Conservation (phyloP, 2,888 invertebrate genomes). For the Erannis defoliaria region DNA sequence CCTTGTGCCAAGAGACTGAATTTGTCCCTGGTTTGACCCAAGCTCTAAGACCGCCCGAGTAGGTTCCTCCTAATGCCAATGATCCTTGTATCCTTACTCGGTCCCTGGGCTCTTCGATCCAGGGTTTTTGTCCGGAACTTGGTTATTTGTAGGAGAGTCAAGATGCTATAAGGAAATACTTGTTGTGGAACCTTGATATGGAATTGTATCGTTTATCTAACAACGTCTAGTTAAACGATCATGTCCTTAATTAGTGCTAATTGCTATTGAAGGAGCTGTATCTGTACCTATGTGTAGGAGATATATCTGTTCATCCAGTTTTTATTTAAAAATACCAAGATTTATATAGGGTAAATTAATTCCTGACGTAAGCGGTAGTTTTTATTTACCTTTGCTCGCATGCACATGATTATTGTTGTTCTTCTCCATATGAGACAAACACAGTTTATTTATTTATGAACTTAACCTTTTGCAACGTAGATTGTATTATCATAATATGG, state of each 20-base stretch:
- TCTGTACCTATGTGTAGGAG: no score
- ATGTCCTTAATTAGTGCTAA: neutral
- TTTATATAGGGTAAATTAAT: neutral
- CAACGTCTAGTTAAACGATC: neutral
- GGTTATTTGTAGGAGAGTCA: neutral
- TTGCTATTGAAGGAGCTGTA: constrained; percentile 1
- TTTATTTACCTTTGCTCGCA: no score
- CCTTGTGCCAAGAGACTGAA: no score
- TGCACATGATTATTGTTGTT: no score
- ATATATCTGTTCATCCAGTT: neutral
- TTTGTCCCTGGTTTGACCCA: constrained; percentile 1
- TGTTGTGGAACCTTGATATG: constrained; percentile 9
- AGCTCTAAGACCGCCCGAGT: constrained; percentile 8
- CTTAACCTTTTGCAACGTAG: no score
- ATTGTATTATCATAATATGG: no score
- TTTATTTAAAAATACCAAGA: neutral
- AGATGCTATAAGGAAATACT: constrained; percentile 3
- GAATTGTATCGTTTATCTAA: constrained; percentile 8
- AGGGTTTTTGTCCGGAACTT: constrained; percentile 10
- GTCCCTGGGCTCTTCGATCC: neutral
- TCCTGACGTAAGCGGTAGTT: no score
- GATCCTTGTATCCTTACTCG: neutral
- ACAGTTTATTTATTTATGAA: no score
- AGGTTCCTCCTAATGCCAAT: constrained; percentile 24
- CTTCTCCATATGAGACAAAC: no score